A percentile compares a stretch with the other conserved stretches of the same genome.
Evolutionary conservation across 2,888 invertebrate species (phyloP).

Genomic region (Gymnocheta viridis): DNA sequence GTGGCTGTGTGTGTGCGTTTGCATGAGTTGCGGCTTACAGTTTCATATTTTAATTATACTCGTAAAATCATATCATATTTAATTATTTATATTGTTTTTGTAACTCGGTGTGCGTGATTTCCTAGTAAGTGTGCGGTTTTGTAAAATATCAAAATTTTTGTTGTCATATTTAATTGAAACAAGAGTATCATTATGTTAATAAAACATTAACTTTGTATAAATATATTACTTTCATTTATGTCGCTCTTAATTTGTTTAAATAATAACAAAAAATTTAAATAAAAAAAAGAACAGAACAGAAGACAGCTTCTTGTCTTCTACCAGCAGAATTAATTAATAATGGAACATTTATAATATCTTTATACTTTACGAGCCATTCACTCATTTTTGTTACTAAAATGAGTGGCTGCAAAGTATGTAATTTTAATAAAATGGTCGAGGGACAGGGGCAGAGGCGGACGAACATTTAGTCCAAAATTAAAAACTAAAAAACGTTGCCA

Average conservation of each 20-base stretch:
- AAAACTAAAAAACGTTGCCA: too few species aligned
- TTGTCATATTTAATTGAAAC: slow-evolving; percentile 65
- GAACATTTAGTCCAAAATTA: too few species aligned
- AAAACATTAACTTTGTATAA: slow-evolving; percentile 27
- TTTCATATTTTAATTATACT: slow-evolving; percentile 59
- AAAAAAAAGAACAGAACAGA: not conserved
- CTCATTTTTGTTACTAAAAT: not conserved
- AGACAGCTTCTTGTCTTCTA: not conserved
- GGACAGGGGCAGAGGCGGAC: too few species aligned
- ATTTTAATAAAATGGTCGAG: too few species aligned
- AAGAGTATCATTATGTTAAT: slow-evolving; percentile 65
- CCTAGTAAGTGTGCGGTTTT: not conserved
- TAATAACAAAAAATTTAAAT: not conserved
- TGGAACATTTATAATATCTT: not conserved
- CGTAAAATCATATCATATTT: slow-evolving; percentile 60
- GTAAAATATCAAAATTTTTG: slow-evolving; percentile 29
- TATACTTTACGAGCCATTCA: not conserved
- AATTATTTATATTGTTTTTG: slow-evolving; percentile 48
- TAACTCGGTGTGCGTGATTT: slow-evolving; percentile 2
- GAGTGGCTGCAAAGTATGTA: too few species aligned
- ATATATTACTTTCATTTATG: slow-evolving; percentile 16
- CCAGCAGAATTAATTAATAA: not conserved
- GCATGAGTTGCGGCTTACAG: slow-evolving; percentile 5
- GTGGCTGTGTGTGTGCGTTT: not conserved
- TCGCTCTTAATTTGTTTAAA: slow-evolving; percentile 3